Evolutionary conservation across 2,113 vertebrate genomes (phyloP).

Genomic region (Spheniscus mendiculus): DNA sequence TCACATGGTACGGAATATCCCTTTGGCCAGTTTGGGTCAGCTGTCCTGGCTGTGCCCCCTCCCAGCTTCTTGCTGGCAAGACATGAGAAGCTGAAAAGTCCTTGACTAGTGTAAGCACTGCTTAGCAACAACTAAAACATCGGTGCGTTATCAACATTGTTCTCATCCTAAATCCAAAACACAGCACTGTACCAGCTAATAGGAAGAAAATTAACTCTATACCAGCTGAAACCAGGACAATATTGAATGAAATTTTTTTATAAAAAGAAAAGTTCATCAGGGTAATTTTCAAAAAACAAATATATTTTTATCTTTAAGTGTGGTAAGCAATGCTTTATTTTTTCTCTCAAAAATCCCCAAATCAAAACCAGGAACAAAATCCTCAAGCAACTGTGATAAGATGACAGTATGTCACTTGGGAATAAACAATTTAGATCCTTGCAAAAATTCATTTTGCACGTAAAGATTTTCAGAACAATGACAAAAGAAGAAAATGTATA

Average conservation of each 20-base stretch:
- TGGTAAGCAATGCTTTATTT: not conserved
- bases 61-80: no score
- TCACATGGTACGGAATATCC: no score
- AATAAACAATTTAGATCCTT: not conserved
- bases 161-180: no score
- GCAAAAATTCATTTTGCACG: not conserved
- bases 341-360: not conserved
- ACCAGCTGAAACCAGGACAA: no score
- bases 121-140: no score
- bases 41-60: no score
- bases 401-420: not conserved
- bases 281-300: not conserved
- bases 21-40: no score
- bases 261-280: not conserved
- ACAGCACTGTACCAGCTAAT: no score
- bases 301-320: not conserved
- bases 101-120: no score
- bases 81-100: no score
- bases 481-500: not conserved
- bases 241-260: not conserved
- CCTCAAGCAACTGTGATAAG: not conserved
- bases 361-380: not conserved
- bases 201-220: no score
- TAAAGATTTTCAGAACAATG: not conserved
- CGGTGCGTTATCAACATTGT: no score